A percentile compares a stretch with the other conserved stretches of the same genome.
phyloP scores from a whole-genome alignment of 2,797 vertebrate species.

The Eurystomus glaucurus region DNA sequence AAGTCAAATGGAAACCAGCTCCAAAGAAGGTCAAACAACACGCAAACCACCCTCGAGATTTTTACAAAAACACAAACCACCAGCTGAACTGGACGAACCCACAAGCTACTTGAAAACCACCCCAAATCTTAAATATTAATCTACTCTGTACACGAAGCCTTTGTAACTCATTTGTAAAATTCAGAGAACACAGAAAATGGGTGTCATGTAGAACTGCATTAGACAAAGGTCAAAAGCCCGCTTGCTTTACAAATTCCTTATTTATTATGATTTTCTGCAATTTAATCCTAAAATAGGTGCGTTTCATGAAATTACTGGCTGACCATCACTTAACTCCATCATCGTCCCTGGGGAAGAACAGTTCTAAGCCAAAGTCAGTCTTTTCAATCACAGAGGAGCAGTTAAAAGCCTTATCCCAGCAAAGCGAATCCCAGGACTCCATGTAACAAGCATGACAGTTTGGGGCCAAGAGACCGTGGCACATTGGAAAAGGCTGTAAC shows the following conservation, averaged over 20 bases:
- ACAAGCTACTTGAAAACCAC: background rate
- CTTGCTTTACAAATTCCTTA: background rate
- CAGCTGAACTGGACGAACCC: background rate
- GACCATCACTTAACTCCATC: background rate
- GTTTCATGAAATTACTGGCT: background rate
- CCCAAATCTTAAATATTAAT: background rate
- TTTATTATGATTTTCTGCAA: background rate
- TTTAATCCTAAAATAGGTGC: background rate
- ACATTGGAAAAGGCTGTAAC: background rate
- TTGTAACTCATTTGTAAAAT: background rate
- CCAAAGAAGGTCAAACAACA: background rate
- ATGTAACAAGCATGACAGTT: accelerated
- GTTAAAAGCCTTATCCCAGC: background rate
- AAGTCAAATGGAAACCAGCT: background rate
- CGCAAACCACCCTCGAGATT: background rate
- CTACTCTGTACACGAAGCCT: accelerated
- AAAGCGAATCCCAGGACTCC: background rate
- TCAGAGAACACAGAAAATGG: background rate
- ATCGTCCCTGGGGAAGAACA: background rate
- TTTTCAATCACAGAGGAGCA: background rate
- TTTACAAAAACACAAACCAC: background rate
- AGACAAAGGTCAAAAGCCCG: background rate
- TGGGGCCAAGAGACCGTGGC: background rate
- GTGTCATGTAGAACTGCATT: background rate
- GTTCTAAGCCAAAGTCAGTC: background rate